Evolutionary conservation across 2,888 invertebrate species (phyloP).

Genomic region (Parnassius smintheus): DNA sequence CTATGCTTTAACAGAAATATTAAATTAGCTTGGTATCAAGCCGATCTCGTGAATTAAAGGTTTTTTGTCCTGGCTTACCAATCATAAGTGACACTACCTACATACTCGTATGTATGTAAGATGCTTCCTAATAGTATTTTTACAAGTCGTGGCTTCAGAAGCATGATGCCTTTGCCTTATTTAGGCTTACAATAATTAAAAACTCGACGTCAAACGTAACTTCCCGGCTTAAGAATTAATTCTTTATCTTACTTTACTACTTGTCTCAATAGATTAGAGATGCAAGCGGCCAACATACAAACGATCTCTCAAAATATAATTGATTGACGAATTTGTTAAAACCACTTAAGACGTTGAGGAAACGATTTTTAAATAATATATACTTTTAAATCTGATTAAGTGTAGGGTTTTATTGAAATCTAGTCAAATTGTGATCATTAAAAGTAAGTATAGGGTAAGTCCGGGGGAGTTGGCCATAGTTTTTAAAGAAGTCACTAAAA

Average conservation of each 20-base stretch:
- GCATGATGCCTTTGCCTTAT: constrained; percentile 11
- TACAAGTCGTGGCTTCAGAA: neutral
- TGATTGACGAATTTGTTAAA: constrained; percentile 24
- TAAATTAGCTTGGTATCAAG: too few relatives aligned
- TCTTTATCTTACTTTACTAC: constrained; percentile 17
- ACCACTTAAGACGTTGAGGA: constrained; percentile 14
- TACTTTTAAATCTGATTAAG: constrained; percentile 13
- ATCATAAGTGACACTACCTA: too few relatives aligned
- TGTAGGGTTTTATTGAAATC: constrained; percentile 6
- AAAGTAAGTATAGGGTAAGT: constrained; percentile 11
- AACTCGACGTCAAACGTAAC: constrained; percentile 8
- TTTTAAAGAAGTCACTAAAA: too few relatives aligned
- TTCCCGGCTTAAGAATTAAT: constrained; percentile 18
- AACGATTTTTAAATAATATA: constrained; percentile 16
- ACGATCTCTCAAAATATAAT: constrained; percentile 22
- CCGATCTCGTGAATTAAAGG: too few relatives aligned
- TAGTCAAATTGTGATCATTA: constrained; percentile 4
- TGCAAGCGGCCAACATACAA: constrained; percentile 19
- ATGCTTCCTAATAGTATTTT: neutral
- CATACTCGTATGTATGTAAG: too few relatives aligned
- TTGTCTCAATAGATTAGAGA: constrained; percentile 20
- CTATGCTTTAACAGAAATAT: too few relatives aligned
- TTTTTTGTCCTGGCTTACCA: too few relatives aligned
- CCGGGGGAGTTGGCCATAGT: too few relatives aligned
- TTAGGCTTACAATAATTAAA: neutral